Percentiles rank a stretch among this genome's conserved stretches.
Evolutionary conservation across 2,797 vertebrate species (phyloP).

Genomic region (Dromococcyx pavoninus): DNA sequence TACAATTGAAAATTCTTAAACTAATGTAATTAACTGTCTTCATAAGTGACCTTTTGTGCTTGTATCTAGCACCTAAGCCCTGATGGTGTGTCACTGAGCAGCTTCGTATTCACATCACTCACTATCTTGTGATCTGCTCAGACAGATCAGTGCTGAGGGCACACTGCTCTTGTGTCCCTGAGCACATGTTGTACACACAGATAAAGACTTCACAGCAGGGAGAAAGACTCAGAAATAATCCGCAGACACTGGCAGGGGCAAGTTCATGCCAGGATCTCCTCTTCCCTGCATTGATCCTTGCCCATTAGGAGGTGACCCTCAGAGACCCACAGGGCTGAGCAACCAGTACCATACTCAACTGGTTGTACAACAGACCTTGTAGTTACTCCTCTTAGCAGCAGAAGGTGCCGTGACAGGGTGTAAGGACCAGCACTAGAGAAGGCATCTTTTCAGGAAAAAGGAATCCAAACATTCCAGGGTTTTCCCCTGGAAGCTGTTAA

Average conservation of each 20-base stretch:
- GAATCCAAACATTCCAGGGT: not conserved
- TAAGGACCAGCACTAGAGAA: not conserved
- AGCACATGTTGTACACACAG: not conserved
- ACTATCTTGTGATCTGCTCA: not conserved
- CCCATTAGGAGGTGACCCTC: not conserved
- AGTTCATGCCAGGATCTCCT: not conserved
- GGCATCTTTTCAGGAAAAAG: not conserved
- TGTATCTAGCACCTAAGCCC: not conserved
- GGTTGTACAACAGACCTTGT: not conserved
- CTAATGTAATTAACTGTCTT: not conserved
- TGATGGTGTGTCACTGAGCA: not conserved
- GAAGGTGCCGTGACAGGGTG: fast-evolving
- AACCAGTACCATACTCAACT: fast-evolving
- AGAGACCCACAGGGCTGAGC: not conserved
- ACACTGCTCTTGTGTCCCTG: not conserved
- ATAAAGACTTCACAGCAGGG: not conserved
- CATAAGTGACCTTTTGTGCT: not conserved
- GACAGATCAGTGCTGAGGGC: not conserved
- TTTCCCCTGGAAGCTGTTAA: not conserved
- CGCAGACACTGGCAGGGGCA: not conserved
- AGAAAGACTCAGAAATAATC: not conserved
- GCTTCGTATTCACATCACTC: not conserved
- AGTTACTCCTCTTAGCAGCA: not conserved
- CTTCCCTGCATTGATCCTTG: not conserved
- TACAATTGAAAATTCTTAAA: not conserved